Evolutionary conservation across 92 coral and sea anemone genomes (phyloP).

Genomic region (Zoanthus sansibaricus): DNA sequence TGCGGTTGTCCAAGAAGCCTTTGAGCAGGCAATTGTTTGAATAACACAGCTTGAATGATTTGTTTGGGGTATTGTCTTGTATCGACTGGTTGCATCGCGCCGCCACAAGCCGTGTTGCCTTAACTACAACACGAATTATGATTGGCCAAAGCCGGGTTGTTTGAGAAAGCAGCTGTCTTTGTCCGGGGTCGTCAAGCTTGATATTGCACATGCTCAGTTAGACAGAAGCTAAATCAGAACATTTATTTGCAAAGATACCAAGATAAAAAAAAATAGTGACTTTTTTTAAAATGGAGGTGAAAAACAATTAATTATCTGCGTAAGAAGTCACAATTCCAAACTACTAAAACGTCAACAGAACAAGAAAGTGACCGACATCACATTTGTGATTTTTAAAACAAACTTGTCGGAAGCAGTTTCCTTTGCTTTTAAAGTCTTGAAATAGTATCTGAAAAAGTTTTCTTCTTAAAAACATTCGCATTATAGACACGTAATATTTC

Average conservation of each 20-base stretch:
- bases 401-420: too few relatives aligned
- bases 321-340: too few relatives aligned
- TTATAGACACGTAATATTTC: too few relatives aligned
- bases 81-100: slow-evolving; percentile 47
- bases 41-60: slow-evolving; percentile 50
- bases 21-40: slow-evolving; percentile 50
- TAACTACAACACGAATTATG: slow-evolving; percentile 27
- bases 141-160: slow-evolving; percentile 1
- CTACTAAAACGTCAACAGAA: too few relatives aligned
- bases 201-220: slow-evolving; percentile 1
- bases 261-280: background rate
- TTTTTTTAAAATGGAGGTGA: too few relatives aligned
- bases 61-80: slow-evolving; percentile 37
- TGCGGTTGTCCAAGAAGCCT: slow-evolving; percentile 14
- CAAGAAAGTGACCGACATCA: too few relatives aligned
- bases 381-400: too few relatives aligned
- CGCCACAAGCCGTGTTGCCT: slow-evolving; percentile 45
- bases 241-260: background rate
- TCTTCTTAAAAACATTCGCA: too few relatives aligned
- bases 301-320: too few relatives aligned
- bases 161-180: slow-evolving; percentile 28
- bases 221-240: background rate
- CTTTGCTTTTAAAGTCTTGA: too few relatives aligned
- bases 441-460: too few relatives aligned
- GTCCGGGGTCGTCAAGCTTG: slow-evolving; percentile 11